Evolutionary conservation across 2,113 vertebrate species (phyloP).

Genomic region (Cnemophilus loriae): DNA sequence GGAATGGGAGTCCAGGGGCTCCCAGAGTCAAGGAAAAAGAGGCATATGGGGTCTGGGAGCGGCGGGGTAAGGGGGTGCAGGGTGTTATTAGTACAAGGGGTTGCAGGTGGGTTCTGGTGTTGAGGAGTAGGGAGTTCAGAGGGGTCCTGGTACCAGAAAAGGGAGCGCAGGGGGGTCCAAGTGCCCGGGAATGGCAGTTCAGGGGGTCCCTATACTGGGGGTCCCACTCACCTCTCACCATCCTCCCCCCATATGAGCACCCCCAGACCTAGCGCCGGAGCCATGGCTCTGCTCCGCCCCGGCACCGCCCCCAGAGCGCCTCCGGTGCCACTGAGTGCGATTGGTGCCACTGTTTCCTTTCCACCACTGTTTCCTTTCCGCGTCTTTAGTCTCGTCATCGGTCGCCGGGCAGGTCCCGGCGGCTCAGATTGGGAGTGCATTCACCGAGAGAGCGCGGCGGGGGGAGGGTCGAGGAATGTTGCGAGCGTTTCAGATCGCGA

Average conservation of each 20-base stretch:
- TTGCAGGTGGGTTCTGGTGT: neutral
- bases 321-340: no score
- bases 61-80: neutral
- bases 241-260: neutral
- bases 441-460: no score
- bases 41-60: no score
- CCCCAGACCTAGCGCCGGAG: neutral
- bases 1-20: neutral
- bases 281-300: neutral
- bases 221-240: neutral
- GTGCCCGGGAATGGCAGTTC: neutral
- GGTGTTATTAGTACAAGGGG: neutral
- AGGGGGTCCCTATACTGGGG: neutral
- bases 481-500: neutral
- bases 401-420: neutral
- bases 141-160: neutral
- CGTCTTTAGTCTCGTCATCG: rapidly evolving
- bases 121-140: neutral
- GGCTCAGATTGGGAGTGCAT: no score
- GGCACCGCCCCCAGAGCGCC: neutral
- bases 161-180: neutral
- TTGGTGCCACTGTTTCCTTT: neutral
- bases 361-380: no score
- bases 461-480: no score
- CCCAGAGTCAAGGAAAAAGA: neutral